Evolutionary conservation across 2,113 vertebrate species (phyloP).

Genomic region (Zosterops borbonicus): DNA sequence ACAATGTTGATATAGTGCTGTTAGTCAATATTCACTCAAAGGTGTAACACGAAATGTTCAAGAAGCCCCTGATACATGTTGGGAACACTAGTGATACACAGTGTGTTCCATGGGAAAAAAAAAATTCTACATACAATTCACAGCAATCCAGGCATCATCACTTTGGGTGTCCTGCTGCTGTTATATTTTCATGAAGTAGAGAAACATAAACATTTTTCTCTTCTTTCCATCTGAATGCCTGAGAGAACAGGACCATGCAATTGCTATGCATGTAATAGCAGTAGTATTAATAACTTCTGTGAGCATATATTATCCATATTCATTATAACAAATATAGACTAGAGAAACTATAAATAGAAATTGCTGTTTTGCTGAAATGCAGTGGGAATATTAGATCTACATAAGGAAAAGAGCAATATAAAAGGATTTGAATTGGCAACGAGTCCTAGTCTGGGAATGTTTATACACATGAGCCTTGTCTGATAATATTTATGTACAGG

Average conservation of each 20-base stretch:
- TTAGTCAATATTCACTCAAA: constrained; percentile 36
- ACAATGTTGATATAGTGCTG: background rate
- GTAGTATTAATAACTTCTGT: constrained; percentile 46
- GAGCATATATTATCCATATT: constrained; percentile 54
- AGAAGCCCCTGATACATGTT: background rate
- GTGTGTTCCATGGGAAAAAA: background rate
- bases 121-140: background rate
- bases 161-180: background rate
- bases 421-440: constrained; percentile 38
- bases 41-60: constrained; percentile 1
- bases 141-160: background rate
- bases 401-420: constrained; percentile 55
- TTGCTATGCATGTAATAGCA: background rate
- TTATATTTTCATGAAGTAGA: constrained; percentile 19
- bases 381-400: constrained; percentile 52
- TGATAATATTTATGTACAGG: constrained; percentile 41
- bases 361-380: constrained; percentile 20
- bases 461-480: constrained; percentile 30
- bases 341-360: constrained; percentile 56
- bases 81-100: background rate
- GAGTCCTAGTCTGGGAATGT: constrained; percentile 28
- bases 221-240: background rate
- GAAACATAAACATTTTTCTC: background rate
- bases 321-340: constrained; percentile 66
- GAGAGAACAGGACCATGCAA: background rate